Base-by-base conservation (phyloP, 1,140 invertebrate genomes). In the Thrips palmi region DNA sequence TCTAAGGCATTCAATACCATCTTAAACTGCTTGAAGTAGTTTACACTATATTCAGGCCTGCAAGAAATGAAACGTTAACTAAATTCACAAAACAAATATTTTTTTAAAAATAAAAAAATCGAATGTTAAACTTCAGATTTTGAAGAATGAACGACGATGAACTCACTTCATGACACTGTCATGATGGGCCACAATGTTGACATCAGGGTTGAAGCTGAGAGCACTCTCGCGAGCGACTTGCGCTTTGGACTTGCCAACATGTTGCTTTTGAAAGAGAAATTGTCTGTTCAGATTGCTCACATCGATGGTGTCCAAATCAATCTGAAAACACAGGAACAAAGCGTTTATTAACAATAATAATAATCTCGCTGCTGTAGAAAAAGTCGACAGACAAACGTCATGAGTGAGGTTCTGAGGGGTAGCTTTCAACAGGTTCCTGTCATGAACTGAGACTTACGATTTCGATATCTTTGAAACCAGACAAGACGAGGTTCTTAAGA, bases 221-320 rank as follows among this genome's bases (percentile, higher is more conserved):
- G 87, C 88, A 52, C 81, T 89, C 56, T 89, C 82, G 41, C 74
- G 71, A 0, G 94, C 93, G 31, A 88, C 80, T 24, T 70, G 61
- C 1, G 82, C 77, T 63, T 99, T 99, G 2, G 92, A 85, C 59
- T 93, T 92, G 3, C 92, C 92, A 44, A 99, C 91, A 71, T 99
- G 93, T 52, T 93, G 78, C 51, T 89, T 89, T 53, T 91, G 80
- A 55, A 98, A 99, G 2, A 99, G 58, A 62, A 99, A 99, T 56
- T 99, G 96, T 11, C 96, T 68, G 57, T 99, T 99, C 23, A 99
- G 64, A 56, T 99, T 99, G 58, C 88, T 96, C n/a, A 99, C 82
- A 64, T 99, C 94, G 53, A 99, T 98, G 2, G 91, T 98, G 56
- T 99, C 96, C 51, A 99, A 68, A 68, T 99, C 96, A 62, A 98